Evolutionary conservation across 35 echinoderm and acorn worm species (phyloP), one percentile per base, ranked within the genome.

Genomic region (Ophioderma brevispina): DNA sequence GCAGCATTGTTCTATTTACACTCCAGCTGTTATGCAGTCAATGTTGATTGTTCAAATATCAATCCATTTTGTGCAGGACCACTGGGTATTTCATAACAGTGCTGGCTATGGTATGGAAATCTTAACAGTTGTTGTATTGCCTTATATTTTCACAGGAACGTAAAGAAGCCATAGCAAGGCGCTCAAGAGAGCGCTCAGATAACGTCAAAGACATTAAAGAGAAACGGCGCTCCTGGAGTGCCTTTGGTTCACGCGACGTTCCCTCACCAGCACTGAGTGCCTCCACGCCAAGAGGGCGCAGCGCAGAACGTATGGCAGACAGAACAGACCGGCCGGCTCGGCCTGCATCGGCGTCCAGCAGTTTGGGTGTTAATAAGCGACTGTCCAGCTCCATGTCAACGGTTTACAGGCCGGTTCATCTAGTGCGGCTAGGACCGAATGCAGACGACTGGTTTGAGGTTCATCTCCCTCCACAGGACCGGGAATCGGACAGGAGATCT

Each of bases 361-460:
- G 76, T 82, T 41, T 89, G 31, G 32, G 83, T 59, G 46, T 80
- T 70, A 87, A 70, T 38, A 94, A 94, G 76, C 80, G 84, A 3
- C 76, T 94, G 10, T 94, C 92, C 1, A 89, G 86, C 43, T 94
- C 92, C 32, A 87, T 94, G 31, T 89, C 92, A 11, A 88, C 87
- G 33, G 37, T 94, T 23, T 88, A 89, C 75, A n/a, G n/a, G n/a
- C 84, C 92, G 0, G 92, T 94, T 37, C 84, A 89, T 34, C 86
- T 94, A 39, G 92, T 94, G 28, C 80, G 92, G 39, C 86, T 94
- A 5, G 92, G 92, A n/a, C 92, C 92, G n/a, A 89, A 94, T 38
- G 39, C 78, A 38, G 59, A 94, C 41, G 92, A 94, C 86, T 94
- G 92, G 92, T 94, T 94, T 78, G 83, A 94, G 76, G 84, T 94